phyloP scores from a whole-genome alignment of 2,888 invertebrate species.

The Drosophila prolongata region DNA sequence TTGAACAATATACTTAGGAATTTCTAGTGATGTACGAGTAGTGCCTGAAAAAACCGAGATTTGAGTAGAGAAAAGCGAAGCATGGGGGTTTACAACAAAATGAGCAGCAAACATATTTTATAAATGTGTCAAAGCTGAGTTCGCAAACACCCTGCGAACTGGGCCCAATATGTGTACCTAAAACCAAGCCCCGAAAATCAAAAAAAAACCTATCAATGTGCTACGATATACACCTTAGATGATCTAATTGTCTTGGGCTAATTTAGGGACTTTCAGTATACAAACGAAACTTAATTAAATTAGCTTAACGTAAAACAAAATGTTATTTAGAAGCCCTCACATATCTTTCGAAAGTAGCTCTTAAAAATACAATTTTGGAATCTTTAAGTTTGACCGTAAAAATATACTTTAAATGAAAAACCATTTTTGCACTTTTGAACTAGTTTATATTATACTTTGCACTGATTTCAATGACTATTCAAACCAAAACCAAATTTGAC shows the following conservation, averaged over 20 bases:
- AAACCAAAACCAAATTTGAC: constrained; percentile 30
- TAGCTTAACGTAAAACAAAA: constrained; percentile 22
- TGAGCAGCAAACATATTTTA: constrained; percentile 63
- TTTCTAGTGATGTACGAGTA: constrained; percentile 68
- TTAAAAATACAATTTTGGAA: constrained; percentile 35
- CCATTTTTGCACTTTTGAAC: constrained; percentile 52
- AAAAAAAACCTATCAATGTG: constrained; percentile 33
- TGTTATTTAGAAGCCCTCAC: constrained; percentile 43
- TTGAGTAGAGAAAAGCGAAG: constrained; percentile 6
- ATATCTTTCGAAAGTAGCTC: constrained; percentile 52
- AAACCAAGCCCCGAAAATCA: constrained; percentile 38
- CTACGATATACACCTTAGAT: constrained; percentile 31
- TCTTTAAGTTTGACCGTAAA: constrained; percentile 27
- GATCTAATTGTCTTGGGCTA: constrained; percentile 41
- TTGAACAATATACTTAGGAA: constrained; percentile 28
- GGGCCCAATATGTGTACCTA: constrained; percentile 33
- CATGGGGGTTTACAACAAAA: constrained; percentile 5
- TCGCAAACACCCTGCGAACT: constrained; percentile 15
- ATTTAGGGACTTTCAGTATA: constrained; percentile 52
- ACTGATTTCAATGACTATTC: constrained; percentile 61
- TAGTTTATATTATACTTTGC: constrained; percentile 57
- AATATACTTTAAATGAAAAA: constrained; percentile 16
- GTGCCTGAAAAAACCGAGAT: constrained; percentile 68
- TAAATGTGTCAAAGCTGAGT: constrained; percentile 56
- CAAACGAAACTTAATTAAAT: constrained; percentile 40